Percentiles rank a stretch among this genome's conserved stretches.
These are phyloP conservation scores for Butorides virescens DNA, from an alignment of 2,113 vertebrate genomes.

Conservation along the genomic window DNA sequence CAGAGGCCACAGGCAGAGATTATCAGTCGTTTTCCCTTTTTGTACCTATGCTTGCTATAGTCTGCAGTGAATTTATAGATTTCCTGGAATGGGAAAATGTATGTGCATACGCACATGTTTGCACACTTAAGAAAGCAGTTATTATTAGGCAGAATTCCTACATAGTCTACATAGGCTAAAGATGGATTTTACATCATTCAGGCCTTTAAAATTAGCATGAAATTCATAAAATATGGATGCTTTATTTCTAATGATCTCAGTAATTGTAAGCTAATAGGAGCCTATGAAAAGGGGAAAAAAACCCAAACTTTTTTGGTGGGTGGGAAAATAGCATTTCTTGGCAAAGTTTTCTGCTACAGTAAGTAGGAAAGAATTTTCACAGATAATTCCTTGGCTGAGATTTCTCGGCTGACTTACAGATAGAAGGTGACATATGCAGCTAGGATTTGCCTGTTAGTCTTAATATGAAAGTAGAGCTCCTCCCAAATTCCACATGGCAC, in stretches of 20 bases:
- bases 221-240: background rate
- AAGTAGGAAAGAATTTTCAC: conserved; percentile 33
- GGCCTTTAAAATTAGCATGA: background rate
- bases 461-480: background rate
- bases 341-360: background rate
- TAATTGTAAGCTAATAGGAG: background rate
- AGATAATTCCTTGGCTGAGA: background rate
- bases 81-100: background rate
- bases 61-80: background rate
- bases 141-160: background rate
- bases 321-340: background rate
- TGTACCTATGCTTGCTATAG: background rate
- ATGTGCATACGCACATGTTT: background rate
- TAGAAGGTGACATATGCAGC: background rate
- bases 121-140: background rate
- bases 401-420: background rate
- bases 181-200: background rate
- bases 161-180: background rate
- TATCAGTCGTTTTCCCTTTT: background rate
- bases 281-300: background rate
- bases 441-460: background rate
- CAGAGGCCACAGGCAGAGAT: background rate
- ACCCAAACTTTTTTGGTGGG: rapidly evolving
- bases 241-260: background rate
- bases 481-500: background rate